Evolutionary conservation across 2,113 vertebrate genomes (phyloP), one percentile per base, ranked within the genome.

Genomic region (Prunella fulvescens): DNA sequence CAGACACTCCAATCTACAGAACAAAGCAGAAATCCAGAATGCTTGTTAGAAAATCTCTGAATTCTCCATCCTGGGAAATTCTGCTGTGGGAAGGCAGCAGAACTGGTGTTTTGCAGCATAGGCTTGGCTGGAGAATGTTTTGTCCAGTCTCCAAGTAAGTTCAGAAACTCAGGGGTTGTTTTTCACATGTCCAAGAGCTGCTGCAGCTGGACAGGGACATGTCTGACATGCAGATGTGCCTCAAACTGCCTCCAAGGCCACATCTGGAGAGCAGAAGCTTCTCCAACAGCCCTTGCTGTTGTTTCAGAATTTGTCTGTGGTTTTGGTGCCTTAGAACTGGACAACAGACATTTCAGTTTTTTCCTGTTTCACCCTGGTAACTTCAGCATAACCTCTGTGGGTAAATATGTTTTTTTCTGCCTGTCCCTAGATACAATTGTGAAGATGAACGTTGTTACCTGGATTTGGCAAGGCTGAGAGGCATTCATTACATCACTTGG

Each of bases 401-500:
- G 51, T 83, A 58, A 95, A 72, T 44, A 9, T 0, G 7, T 4
- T 28, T 56, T 83, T 83, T 92, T 60, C 33, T 93, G 65, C 64
- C 50, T 97, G 88, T 95, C 62, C 79, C 56, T 89, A 99, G 99
- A 37, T 99, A 99, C 97, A 99, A 99, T 90, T 99, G 99, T 98
- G 98, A 99, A 90, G 99, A 99, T 96, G 98, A 99, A 86, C 98
- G 98, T 94, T 99, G 99, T 94, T 99, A 99, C 97, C 97, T 98
- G 83, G 99, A 99, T 97, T 95, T 99, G 98, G 99, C 99, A 67
- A 98, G 99, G 93, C 98, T 99, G 81, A 97, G 99, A 86, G 99
- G 99, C 17, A 60, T 99, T 67, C 98, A 97, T 93, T 99, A 99
- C 85, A 96, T 99, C 97, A 99, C 99, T 28, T 99, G 99, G 99